Base-by-base conservation (phyloP, 1,140 invertebrate species). In the Sminthurinus signatus region DNA sequence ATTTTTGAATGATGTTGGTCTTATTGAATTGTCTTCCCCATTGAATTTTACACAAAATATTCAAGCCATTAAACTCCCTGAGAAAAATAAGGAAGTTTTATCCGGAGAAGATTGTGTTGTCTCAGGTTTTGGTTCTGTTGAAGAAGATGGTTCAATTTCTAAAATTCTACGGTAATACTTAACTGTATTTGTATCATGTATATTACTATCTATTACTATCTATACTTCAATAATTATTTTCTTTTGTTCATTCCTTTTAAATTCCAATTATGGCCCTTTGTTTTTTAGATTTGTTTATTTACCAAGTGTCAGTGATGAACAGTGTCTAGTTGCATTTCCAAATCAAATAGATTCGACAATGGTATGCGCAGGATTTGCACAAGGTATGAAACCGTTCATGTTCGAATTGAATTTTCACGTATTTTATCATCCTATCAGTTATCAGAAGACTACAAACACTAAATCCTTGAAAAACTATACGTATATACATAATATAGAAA, bases 211-310 rank as follows among this genome's bases (percentile, higher is more conserved):
- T 42, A 12, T 42, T 42, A 10, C 36, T 10, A 17, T 10, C 8
- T 39, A 39, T 17, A 17, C 36, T 17, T 39, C 8, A 10, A 39
- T 8, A 39, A 10, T 10, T 17, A 10, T 39, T 8, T 10, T 39
- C 36, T 39, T 39, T 39, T 39, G 36, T 17, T 10, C 17, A 17
- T 39, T 39, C 8, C 8, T 8, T 39, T 8, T 39, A 39, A 17
- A 48, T 48, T 8, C 8, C 46, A 19, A 48, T 8, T 21, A 10
- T 48, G 21, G 19, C 17, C 46, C 46, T 48, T 48, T 14, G 10
- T 12, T 8, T 54, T 31, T 10, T 25, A 54, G 51, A 54, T 54
- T 54, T 54, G 51, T 28, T 54, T 54, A 54, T 19, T 12, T 54
- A 14, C 51, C 51, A 12, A 31, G 12, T 31, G 14, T 54, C 12